Percentiles rank a stretch among this genome's conserved stretches.
These are phyloP conservation scores for Hestina assimilis DNA, from an alignment of 1,140 invertebrate species.

Conservation along the genomic window DNA sequence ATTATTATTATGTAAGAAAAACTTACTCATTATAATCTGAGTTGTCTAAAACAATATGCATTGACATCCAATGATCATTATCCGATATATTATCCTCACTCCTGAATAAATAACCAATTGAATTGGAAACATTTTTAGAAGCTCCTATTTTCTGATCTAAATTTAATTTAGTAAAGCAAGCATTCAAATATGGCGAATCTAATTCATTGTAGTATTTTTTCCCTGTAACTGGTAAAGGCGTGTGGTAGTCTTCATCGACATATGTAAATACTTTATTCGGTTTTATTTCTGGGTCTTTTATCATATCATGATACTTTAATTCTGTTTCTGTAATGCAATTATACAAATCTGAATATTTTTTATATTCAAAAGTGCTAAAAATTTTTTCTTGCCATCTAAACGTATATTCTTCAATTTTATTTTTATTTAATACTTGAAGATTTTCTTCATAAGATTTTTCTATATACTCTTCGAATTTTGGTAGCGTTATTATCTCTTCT, in stretches of 20 bases:
- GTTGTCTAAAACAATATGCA: constrained; percentile 63
- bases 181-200: constrained; percentile 29
- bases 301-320: constrained; percentile 47
- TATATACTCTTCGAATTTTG: constrained; percentile 58
- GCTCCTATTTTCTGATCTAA: constrained; percentile 27
- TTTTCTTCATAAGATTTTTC: constrained; percentile 33
- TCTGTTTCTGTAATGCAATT: constrained; percentile 55
- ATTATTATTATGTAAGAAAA: neutral
- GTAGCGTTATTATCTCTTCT: constrained; percentile 50
- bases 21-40: constrained; percentile 65
- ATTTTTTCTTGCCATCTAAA: constrained; percentile 74
- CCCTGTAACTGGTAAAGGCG: constrained; percentile 39
- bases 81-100: constrained; percentile 44
- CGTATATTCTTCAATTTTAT: constrained; percentile 42
- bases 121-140: constrained; percentile 30
- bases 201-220: constrained; percentile 24
- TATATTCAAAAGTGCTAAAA: constrained; percentile 54
- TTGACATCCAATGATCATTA: constrained; percentile 44
- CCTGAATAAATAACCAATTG: constrained; percentile 44
- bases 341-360: constrained; percentile 45
- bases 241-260: constrained; percentile 52
- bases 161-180: constrained; percentile 41
- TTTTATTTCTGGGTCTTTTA: constrained; percentile 35
- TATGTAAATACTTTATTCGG: constrained; percentile 61
- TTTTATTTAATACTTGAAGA: constrained; percentile 26